These are phyloP conservation scores for Holacanthella duospinosa DNA, from an alignment of 2,888 invertebrate species.

Conservation along the genomic window DNA sequence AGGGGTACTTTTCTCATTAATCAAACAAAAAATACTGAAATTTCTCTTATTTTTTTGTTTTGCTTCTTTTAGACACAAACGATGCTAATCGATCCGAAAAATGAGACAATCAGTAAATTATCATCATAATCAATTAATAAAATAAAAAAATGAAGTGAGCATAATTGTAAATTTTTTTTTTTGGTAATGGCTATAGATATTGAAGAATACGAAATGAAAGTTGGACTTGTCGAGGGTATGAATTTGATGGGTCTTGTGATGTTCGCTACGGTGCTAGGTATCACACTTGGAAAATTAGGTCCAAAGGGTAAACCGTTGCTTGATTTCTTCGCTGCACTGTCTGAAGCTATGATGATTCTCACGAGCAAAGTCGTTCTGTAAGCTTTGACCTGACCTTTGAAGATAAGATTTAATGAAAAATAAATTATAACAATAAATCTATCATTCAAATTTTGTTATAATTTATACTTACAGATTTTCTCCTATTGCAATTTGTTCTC, in stretches of 20 bases:
- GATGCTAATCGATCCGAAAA: not conserved
- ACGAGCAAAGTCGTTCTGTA: constrained; percentile 94
- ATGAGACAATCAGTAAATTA: not conserved
- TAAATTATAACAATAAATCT: not conserved
- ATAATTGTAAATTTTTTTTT: too few species aligned
- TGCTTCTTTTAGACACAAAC: not conserved
- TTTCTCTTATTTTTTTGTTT: not conserved
- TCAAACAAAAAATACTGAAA: not conserved
- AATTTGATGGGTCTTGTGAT: constrained; percentile 76
- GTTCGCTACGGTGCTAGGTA: constrained; percentile 79
- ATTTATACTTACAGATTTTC: constrained; percentile 56
- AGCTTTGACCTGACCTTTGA: constrained; percentile 37
- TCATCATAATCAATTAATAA: too few species aligned
- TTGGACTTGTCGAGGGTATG: constrained; percentile 59
- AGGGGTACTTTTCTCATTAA: constrained; percentile 47
- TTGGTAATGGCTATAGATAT: not conserved
- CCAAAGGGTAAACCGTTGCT: constrained; percentile 69
- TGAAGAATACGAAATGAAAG: constrained; percentile 55
- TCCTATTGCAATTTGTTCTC: constrained; percentile 75
- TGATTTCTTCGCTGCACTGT: constrained; percentile 71
- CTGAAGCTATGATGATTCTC: constrained; percentile 92
- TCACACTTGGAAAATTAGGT: constrained; percentile 79
- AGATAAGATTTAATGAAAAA: not conserved
- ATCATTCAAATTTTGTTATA: not conserved
- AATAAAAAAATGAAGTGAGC: too few species aligned